Base-by-base conservation (phyloP, 2,888 invertebrate genomes). In the Phragmatobia fuliginosa region DNA sequence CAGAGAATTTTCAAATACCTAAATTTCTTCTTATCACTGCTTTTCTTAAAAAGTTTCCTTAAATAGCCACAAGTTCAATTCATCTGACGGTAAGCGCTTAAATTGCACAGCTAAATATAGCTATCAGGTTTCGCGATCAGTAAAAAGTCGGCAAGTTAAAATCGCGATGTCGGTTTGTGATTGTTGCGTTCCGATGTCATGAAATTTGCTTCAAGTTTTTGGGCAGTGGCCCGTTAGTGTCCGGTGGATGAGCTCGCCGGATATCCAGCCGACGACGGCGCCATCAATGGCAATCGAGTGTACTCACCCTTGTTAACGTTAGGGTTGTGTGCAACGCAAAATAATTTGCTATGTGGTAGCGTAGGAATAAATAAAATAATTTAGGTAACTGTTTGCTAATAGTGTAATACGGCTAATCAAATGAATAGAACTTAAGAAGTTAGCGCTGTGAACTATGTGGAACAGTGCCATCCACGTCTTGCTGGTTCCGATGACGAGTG, bases 171-270 rank as follows among this genome's bases (percentile, higher is more conserved):
- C 72, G 56, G 69, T 77, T 78, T 70, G 77, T 69, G 74, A 75
- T 78, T 77, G 75, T 79, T 65, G 72, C 76, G 72, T 68, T 73
- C 74, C 64, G 73, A 74, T 67, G 69, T 72, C 71, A 63, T 84
- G 83, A 86, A 83, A 85, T 85, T 86, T 77, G 86, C 85, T 73
- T 78, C 70, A 67, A 70, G 70, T 74, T 84, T 90, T 91, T 91
- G 90, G 91, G 76, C 84, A 81, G 79, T 62, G 86, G 81, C 77
- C 92, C 93, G 93, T 93, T 93, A 94, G 82, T 87, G 81, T 91
- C 92, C 91, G 91, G 90, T 89, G 86, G 94, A 94, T 94, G 86
- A 93, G 89, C 90, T 71, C 70, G 84, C 89, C 91, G 94, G 93
- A 94, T 91, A 91, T 92, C 87, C 86, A 88, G 67, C 72, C 70